Evolutionary conservation across 2,797 vertebrate species (phyloP), one percentile per base, ranked within the genome.

Genomic region (Trachops cirrhosus): DNA sequence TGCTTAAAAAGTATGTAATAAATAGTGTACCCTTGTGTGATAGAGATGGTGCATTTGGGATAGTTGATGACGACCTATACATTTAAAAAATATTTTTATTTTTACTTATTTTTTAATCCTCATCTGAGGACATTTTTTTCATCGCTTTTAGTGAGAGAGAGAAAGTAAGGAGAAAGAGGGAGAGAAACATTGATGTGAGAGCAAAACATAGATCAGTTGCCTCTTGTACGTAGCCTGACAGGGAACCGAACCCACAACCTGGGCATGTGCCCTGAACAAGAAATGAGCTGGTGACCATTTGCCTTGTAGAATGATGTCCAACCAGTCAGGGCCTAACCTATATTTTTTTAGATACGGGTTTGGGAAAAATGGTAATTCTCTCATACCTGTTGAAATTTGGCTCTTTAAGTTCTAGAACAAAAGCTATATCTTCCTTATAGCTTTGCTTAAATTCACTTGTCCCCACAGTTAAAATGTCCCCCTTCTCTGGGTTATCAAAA

Each of bases 1-100:
- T 91, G 5, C 48, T 82, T 97, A 57, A 5, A 90, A 88, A 79
- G 21, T 91, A 57, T 87, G 67, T 83, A 92, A 39, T 93, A 86
- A 85, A 71, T 86, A 34, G 19, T 46, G 34, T 89, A 50, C 9
- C 57, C 8, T 32, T 34, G 10, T 79, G n/a, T 96, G 74, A 68
- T 57, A 54, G 34, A 80, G 59, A 92, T 77, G 83, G 24, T 74
- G 11, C 18, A 37, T 70, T 73, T 95, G 57, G 15, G 34, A 74
- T 88, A 86, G 70, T 57, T 89, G 92, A 92, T 86, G 48, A 64
- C 37, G 75, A 90, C 11, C 12, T 32, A 62, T 32, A 62, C 26
- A 62, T 62, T 62, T 62, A 14, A 62, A 62, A 54, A 62, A 59
- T 59, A 59, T 26, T 57, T 57, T 12, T 62, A 62, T 62, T 29